Evolutionary conservation across 2,888 invertebrate species (phyloP).

Genomic region (Oxystoma pomonae): DNA sequence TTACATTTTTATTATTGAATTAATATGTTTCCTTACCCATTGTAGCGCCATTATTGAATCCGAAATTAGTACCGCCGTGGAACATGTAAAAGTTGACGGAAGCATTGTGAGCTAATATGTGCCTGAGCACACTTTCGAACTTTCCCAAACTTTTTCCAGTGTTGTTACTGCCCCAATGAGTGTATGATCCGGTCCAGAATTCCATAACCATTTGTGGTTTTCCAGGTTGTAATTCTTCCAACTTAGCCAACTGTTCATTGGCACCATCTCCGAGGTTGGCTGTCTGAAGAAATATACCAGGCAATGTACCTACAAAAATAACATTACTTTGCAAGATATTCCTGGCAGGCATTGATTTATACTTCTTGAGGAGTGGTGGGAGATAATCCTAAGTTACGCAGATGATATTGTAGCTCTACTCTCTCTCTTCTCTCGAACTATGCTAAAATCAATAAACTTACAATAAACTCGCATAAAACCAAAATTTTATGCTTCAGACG

Average conservation of each 20-base stretch:
- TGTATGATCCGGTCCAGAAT: conserved; percentile 60
- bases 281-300: conserved; percentile 24
- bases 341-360: no score
- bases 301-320: conserved; percentile 22
- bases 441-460: no score
- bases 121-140: conserved; percentile 29
- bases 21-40: conserved; percentile 27
- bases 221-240: conserved; percentile 25
- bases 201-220: conserved; percentile 57
- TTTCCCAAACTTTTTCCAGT: conserved; percentile 29
- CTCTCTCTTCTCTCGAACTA: no score
- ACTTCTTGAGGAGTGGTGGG: no score
- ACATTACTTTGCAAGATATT: no score
- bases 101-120: conserved; percentile 36
- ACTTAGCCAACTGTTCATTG: conserved; percentile 21
- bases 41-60: conserved; percentile 49
- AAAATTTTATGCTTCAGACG: no score
- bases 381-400: no score
- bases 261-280: conserved; percentile 25
- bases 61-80: conserved; percentile 83
- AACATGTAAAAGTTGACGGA: conserved; percentile 87
- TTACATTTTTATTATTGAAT: no score
- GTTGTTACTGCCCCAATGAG: conserved; percentile 51
- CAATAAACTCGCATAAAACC: no score
- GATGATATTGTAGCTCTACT: no score